Evolutionary conservation across 2,888 invertebrate genomes (phyloP).

Genomic region (Eupithecia exiguata): DNA sequence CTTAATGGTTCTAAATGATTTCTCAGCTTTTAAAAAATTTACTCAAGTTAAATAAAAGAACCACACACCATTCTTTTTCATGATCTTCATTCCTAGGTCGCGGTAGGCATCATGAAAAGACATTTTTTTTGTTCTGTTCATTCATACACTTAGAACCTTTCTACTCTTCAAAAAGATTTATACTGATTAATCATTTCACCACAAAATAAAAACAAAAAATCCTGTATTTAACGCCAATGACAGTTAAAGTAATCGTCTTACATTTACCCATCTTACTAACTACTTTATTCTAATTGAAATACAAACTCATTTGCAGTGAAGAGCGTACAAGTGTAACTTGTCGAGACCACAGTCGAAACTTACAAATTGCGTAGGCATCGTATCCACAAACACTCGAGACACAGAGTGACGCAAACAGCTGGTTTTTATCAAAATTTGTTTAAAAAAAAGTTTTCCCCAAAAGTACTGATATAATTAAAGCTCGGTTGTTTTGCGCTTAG

Average conservation of each 20-base stretch:
- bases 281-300: constrained; percentile 16
- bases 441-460: not conserved
- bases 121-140: not conserved
- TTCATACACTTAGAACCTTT: not conserved
- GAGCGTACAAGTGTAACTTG: constrained; percentile 33
- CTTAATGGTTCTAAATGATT: too few species aligned
- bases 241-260: not conserved
- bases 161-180: too few species aligned
- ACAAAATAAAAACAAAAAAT: too few species aligned
- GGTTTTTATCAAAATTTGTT: not conserved
- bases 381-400: constrained; percentile 32
- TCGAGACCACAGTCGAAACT: constrained; percentile 37
- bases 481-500: not conserved
- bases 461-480: not conserved
- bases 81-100: not conserved
- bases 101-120: too few species aligned
- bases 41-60: not conserved
- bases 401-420: constrained; percentile 11
- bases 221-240: not conserved
- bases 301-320: constrained; percentile 29
- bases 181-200: too few species aligned
- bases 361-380: constrained; percentile 40
- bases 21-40: not conserved
- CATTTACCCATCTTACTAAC: not conserved
- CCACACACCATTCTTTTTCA: not conserved